Conservation (phyloP, 1,140 invertebrate genomes). For the Adelges cooleyi region DNA sequence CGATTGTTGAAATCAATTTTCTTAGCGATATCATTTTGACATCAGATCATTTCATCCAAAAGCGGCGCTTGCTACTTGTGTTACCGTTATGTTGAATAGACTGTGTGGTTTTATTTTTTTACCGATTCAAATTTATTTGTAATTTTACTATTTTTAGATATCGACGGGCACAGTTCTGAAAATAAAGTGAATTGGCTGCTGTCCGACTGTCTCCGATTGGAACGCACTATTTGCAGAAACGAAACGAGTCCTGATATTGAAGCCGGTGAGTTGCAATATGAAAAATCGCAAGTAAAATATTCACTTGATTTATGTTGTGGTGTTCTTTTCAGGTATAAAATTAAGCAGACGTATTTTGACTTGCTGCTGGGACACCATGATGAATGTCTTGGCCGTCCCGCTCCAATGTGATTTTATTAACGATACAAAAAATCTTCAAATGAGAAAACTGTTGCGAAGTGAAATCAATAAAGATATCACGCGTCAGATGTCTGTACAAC, state of each 20-base stretch:
- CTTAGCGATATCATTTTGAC: too few species aligned
- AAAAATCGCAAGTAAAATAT: too few species aligned
- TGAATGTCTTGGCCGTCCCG: constrained; percentile 71
- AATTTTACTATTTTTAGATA: constrained; percentile 45
- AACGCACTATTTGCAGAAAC: constrained; percentile 51
- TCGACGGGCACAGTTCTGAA: constrained; percentile 64
- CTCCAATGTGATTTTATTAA: constrained; percentile 39
- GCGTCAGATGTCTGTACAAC: constrained; percentile 64
- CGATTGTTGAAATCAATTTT: too few species aligned
- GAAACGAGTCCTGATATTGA: constrained; percentile 57
- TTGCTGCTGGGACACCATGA: constrained; percentile 81
- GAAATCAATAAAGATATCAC: constrained; percentile 47
- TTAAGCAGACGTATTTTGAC: constrained; percentile 55
- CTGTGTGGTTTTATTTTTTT: too few species aligned
- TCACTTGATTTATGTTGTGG: too few species aligned
- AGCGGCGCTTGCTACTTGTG: too few species aligned
- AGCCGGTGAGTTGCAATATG: constrained; percentile 42
- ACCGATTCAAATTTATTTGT: not conserved
- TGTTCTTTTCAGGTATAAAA: constrained; percentile 41
- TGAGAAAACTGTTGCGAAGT: constrained; percentile 38
- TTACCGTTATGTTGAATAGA: too few species aligned
- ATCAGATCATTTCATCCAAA: too few species aligned
- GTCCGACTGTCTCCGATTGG: constrained; percentile 70
- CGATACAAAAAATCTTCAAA: constrained; percentile 9
- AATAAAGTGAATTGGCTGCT: constrained; percentile 44